These are phyloP conservation scores for Drosophila varians DNA, from an alignment of 1,140 invertebrate species.

Conservation along the genomic window DNA sequence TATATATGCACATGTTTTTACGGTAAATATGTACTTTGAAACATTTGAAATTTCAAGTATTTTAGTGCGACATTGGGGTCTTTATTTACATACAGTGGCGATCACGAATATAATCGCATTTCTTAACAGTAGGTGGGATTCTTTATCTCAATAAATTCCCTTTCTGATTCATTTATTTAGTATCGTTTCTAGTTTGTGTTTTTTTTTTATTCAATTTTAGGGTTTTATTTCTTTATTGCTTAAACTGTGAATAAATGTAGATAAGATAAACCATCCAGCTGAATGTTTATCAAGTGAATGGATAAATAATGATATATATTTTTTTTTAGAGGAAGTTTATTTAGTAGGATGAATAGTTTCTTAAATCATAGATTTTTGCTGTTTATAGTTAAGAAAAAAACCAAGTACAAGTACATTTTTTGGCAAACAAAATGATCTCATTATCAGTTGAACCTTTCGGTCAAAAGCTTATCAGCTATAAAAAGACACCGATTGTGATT, in stretches of 20 bases:
- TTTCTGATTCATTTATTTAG: neutral
- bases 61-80: neutral
- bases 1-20: conserved; percentile 10
- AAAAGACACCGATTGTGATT: conserved; percentile 20
- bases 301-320: neutral
- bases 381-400: neutral
- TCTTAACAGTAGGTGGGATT: neutral
- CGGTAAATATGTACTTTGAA: neutral
- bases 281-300: neutral
- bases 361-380: neutral
- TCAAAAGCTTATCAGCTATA: conserved; percentile 36
- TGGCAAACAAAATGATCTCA: conserved; percentile 14
- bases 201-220: neutral
- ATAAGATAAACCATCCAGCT: neutral
- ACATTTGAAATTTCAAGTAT: neutral
- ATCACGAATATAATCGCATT: neutral
- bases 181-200: neutral
- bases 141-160: neutral
- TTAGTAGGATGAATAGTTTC: too few species aligned
- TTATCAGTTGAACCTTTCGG: conserved; percentile 15
- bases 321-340: too few species aligned
- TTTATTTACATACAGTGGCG: neutral
- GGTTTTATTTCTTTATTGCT: neutral
- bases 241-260: neutral
- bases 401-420: conserved; percentile 3